These are phyloP conservation scores for Drosophila ochracea DNA, from an alignment of 2,888 invertebrate species.

Conservation along the genomic window DNA sequence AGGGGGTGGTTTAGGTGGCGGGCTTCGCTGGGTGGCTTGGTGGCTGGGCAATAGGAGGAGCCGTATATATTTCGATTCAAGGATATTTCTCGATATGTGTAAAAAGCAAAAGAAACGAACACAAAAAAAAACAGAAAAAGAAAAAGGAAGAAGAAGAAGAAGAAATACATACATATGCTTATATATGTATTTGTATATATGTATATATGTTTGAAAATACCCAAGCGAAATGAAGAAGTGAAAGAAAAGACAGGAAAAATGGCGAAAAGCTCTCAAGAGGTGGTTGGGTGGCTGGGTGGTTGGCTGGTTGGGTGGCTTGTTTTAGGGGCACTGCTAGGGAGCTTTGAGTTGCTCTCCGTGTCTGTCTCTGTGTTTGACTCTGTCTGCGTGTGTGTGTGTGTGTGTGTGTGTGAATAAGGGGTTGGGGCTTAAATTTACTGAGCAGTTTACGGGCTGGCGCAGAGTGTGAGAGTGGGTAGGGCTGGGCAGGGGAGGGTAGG, in stretches of 20 bases:
- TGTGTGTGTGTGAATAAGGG: slow-evolving; percentile 22
- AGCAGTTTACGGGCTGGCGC: neutral
- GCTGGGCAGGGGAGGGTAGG: neutral
- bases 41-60: slow-evolving; percentile 56
- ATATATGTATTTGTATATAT: slow-evolving; percentile 1
- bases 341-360: slow-evolving; percentile 50
- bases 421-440: slow-evolving; percentile 3
- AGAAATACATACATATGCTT: neutral
- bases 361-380: slow-evolving; percentile 9
- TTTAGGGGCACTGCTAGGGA: slow-evolving; percentile 37
- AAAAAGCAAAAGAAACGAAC: slow-evolving; percentile 38
- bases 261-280: slow-evolving; percentile 56
- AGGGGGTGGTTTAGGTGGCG: slow-evolving; percentile 1
- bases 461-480: neutral
- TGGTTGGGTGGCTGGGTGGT: slow-evolving; percentile 18
- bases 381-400: slow-evolving; percentile 14
- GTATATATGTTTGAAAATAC: slow-evolving; percentile 24
- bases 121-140: slow-evolving; percentile 8
- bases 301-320: neutral
- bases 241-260: slow-evolving; percentile 64
- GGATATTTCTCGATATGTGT: slow-evolving; percentile 80
- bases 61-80: slow-evolving; percentile 78
- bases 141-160: slow-evolving; percentile 14
- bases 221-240: slow-evolving; percentile 50
- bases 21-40: neutral